Percentiles rank a stretch among this genome's conserved stretches.
phyloP scores from a whole-genome alignment of 2,113 vertebrate genomes.

The Gasterosteus nipponicus region DNA sequence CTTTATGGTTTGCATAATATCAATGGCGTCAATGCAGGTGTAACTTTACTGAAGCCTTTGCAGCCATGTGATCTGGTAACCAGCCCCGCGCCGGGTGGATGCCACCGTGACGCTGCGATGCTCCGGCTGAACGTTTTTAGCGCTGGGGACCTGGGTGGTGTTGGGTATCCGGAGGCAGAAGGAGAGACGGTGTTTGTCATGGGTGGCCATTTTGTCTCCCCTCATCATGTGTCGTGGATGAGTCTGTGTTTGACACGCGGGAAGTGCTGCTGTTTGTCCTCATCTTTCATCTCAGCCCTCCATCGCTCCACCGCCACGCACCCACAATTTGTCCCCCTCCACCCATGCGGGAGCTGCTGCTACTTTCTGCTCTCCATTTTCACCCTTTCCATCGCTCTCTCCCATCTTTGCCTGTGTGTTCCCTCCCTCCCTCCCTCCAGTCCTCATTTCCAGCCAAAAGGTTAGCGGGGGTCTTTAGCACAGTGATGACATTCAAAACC shows the following conservation, averaged over 20 bases:
- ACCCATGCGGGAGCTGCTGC: slow-evolving; percentile 31
- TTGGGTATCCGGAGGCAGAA: slow-evolving; percentile 40
- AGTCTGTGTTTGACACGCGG: slow-evolving; percentile 54
- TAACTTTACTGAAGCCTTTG: not conserved
- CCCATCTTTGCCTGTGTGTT: slow-evolving; percentile 46
- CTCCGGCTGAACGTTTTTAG: slow-evolving; percentile 3
- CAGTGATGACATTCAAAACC: slow-evolving; percentile 73
- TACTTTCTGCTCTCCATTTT: slow-evolving; percentile 51
- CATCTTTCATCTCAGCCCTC: slow-evolving; percentile 69
- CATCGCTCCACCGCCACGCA: slow-evolving; percentile 54
- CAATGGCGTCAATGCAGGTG: not conserved
- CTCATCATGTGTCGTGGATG: slow-evolving; percentile 63
- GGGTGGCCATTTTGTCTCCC: slow-evolving; percentile 77
- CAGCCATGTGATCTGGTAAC: not conserved
- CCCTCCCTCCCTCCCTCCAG: slow-evolving; percentile 13
- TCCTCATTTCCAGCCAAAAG: slow-evolving; percentile 72
- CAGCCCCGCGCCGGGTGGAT: too few species aligned
- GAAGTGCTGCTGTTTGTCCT: slow-evolving; percentile 62
- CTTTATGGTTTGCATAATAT: not conserved
- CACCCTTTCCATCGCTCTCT: slow-evolving; percentile 46
- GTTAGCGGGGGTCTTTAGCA: slow-evolving; percentile 76
- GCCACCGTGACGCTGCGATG: not conserved
- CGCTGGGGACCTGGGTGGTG: slow-evolving; percentile 25
- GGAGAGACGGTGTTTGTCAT: slow-evolving; percentile 56
- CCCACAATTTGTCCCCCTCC: slow-evolving; percentile 36